Percentiles rank a stretch among this genome's conserved stretches.
phyloP scores from a whole-genome alignment of 2,113 vertebrate genomes.

The Forbesichthys papilliferus region DNA sequence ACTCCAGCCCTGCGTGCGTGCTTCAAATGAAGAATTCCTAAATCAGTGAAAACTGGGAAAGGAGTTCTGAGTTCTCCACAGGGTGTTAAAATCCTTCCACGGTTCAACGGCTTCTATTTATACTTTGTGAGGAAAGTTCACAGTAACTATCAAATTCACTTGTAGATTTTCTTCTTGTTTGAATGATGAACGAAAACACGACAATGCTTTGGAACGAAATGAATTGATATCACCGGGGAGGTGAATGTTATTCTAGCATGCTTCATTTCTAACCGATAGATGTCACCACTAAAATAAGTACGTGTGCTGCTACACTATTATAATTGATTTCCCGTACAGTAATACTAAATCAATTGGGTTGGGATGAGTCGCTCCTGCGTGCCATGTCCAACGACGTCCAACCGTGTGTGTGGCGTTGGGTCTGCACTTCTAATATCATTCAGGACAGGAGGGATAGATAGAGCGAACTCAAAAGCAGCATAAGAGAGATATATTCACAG shows the following conservation, averaged over 20 bases:
- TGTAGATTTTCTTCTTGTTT: slow-evolving; percentile 24
- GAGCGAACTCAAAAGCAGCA: slow-evolving; percentile 51
- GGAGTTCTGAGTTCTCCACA: slow-evolving; percentile 26
- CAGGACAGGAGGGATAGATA: slow-evolving; percentile 48
- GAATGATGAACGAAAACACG: background rate
- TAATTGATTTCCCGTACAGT: slow-evolving; percentile 44
- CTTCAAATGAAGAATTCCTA: slow-evolving; percentile 52
- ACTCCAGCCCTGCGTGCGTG: slow-evolving; percentile 44
- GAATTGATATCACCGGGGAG: background rate
- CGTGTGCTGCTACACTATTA: too few species aligned
- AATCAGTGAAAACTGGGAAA: slow-evolving; percentile 37
- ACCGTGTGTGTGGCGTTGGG: slow-evolving; percentile 35
- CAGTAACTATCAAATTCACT: slow-evolving; percentile 14
- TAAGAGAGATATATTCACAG: slow-evolving; percentile 52
- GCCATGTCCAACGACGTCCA: slow-evolving; percentile 20
- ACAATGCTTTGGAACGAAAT: background rate
- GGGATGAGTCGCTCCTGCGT: slow-evolving; percentile 42
- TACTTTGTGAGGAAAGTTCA: slow-evolving; percentile 13
- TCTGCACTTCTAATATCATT: slow-evolving; percentile 65
- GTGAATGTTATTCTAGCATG: background rate
- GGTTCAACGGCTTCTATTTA: slow-evolving; percentile 20
- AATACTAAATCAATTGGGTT: slow-evolving; percentile 44
- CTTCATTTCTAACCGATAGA: background rate
- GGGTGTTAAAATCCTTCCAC: slow-evolving; percentile 22
- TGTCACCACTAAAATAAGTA: too few species aligned